phyloP scores from a whole-genome alignment of 2,113 vertebrate species.

The Camelus bactrianus region DNA sequence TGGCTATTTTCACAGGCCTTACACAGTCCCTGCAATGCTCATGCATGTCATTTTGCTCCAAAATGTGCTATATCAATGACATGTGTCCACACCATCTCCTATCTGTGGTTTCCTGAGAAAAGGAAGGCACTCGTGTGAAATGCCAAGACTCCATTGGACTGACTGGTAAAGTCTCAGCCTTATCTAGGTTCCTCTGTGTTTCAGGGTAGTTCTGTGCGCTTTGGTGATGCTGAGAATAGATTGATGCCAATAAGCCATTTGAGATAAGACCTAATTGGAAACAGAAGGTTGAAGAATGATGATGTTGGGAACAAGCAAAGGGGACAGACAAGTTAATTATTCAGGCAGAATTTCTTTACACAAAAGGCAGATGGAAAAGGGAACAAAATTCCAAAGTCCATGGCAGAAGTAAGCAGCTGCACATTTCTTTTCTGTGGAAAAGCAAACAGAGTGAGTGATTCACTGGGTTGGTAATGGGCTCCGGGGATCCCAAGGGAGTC shows the following conservation, averaged over 20 bases:
- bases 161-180: conserved; percentile 31
- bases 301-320: conserved; percentile 82
- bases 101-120: conserved; percentile 66
- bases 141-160: background rate
- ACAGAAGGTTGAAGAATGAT: conserved; percentile 86
- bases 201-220: conserved; percentile 84
- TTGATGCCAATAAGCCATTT: conserved; percentile 86
- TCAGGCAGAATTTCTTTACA: conserved; percentile 84
- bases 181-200: conserved; percentile 64
- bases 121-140: background rate
- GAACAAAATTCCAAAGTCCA: conserved; percentile 75
- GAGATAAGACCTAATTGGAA: conserved; percentile 89
- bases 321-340: conserved; percentile 84
- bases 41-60: conserved; percentile 65
- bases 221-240: conserved; percentile 84
- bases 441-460: conserved; percentile 76
- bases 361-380: conserved; percentile 82
- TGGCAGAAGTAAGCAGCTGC: conserved; percentile 78
- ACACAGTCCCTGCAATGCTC: conserved; percentile 3
- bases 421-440: conserved; percentile 70
- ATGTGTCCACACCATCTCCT: conserved; percentile 58
- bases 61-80: conserved; percentile 65
- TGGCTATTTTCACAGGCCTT: conserved; percentile 72
- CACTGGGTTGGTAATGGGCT: conserved; percentile 66
- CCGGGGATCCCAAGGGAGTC: conserved; percentile 41